Percentiles rank a stretch among this genome's conserved stretches.
Conservation (phyloP, 2,797 vertebrate species). For the Orientallactaga sibirica region DNA sequence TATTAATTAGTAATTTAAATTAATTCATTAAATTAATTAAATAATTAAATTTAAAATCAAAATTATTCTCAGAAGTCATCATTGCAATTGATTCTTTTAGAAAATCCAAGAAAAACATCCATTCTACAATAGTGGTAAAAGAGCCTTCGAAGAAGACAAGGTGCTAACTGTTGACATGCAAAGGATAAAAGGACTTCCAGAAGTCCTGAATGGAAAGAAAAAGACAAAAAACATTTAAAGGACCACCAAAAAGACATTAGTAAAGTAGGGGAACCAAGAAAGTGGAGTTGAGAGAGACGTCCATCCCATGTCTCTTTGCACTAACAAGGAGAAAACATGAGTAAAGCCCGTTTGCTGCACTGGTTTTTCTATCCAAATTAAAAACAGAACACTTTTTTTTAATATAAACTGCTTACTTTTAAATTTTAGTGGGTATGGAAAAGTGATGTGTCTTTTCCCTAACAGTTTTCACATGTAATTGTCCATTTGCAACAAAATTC, state of each 20-base stretch:
- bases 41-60: neutral
- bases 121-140: neutral
- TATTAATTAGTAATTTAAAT: neutral
- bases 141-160: neutral
- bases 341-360: neutral
- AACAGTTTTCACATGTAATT: constrained; percentile 20
- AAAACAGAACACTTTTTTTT: constrained; percentile 3
- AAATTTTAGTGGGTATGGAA: neutral
- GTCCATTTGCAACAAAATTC: neutral
- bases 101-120: constrained; percentile 49
- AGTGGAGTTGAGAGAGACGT: neutral
- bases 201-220: neutral
- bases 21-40: too few species aligned
- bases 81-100: neutral
- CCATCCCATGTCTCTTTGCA: neutral
- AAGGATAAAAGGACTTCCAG: neutral
- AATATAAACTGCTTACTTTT: neutral
- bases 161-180: neutral
- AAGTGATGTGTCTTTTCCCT: neutral
- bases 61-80: constrained; percentile 47
- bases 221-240: neutral
- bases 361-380: neutral
- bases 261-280: neutral
- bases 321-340: neutral
- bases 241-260: neutral